Percentiles rank a stretch among this genome's conserved stretches.
phyloP scores from a whole-genome alignment of 2,797 vertebrate species.

The Hyperoplus immaculatus region DNA sequence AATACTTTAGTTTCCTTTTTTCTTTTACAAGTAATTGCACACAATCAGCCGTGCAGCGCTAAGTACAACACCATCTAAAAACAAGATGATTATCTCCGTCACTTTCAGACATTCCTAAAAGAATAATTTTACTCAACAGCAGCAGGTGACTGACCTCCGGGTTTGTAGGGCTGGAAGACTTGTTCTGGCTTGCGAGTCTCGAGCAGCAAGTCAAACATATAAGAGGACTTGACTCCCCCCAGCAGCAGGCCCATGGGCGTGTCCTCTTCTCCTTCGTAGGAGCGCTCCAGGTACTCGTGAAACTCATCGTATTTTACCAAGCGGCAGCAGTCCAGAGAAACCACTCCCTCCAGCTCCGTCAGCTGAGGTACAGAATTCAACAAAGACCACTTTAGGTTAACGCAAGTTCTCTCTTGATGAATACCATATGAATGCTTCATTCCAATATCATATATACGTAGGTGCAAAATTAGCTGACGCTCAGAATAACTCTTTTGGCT shows the following conservation, averaged over 20 bases:
- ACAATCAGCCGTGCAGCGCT: not conserved
- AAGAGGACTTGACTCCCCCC: conserved; percentile 97
- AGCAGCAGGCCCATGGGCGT: conserved; percentile 96
- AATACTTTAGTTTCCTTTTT: no score
- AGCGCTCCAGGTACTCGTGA: conserved; percentile 97
- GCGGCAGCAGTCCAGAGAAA: conserved; percentile 94
- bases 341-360: conserved; percentile 93
- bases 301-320: conserved; percentile 99
- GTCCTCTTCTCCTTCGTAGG: conserved; percentile 97
- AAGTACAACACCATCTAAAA: not conserved
- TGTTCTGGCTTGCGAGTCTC: conserved; percentile 95
- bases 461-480: not conserved
- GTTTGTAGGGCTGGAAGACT: conserved; percentile 96
- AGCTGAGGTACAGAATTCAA: conserved; percentile 80
- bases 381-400: conserved; percentile 1
- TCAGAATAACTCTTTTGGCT: no score
- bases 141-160: conserved; percentile 89
- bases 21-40: not conserved
- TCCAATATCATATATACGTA: no score
- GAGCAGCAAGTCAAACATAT: conserved; percentile 98
- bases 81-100: not conserved
- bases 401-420: not conserved
- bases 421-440: no score
- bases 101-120: not conserved
- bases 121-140: not conserved